phyloP scores from a whole-genome alignment of 92 coral and sea anemone species.

The Bergia sp. region DNA sequence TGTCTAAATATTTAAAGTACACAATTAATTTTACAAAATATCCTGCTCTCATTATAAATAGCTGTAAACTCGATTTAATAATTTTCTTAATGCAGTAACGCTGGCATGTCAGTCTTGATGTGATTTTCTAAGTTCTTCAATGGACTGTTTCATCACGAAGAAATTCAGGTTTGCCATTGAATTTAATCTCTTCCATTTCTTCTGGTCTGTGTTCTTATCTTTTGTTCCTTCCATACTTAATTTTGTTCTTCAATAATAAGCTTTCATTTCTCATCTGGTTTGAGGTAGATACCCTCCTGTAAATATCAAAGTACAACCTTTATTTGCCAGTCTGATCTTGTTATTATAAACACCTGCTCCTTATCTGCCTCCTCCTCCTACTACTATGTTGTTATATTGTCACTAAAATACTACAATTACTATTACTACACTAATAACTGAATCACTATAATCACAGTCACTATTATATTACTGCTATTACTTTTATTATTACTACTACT shows the following conservation, averaged over 20 bases:
- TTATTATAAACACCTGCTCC: too few relatives aligned
- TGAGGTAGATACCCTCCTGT: conserved; percentile 24
- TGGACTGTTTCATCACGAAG: neutral
- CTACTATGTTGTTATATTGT: too few relatives aligned
- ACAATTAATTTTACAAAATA: conserved; percentile 1
- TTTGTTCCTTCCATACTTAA: neutral
- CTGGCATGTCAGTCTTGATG: neutral
- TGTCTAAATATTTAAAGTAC: neutral
- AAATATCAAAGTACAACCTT: neutral
- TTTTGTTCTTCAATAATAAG: neutral
- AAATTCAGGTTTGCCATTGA: neutral
- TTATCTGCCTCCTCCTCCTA: too few relatives aligned
- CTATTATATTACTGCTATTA: too few relatives aligned
- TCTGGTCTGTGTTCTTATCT: neutral
- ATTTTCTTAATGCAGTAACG: neutral
- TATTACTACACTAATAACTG: too few relatives aligned
- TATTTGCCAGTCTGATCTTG: neutral
- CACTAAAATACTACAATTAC: too few relatives aligned
- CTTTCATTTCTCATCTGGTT: conserved; percentile 21
- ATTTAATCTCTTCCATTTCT: neutral
- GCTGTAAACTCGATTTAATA: neutral
- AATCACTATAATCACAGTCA: too few relatives aligned
- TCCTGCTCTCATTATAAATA: conserved; percentile 6
- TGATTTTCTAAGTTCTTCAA: neutral
- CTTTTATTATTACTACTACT: too few relatives aligned